Percentiles rank a stretch among this genome's conserved stretches.
phyloP scores from a whole-genome alignment of 2,797 vertebrate species.

The Lithobates sylvaticus region DNA sequence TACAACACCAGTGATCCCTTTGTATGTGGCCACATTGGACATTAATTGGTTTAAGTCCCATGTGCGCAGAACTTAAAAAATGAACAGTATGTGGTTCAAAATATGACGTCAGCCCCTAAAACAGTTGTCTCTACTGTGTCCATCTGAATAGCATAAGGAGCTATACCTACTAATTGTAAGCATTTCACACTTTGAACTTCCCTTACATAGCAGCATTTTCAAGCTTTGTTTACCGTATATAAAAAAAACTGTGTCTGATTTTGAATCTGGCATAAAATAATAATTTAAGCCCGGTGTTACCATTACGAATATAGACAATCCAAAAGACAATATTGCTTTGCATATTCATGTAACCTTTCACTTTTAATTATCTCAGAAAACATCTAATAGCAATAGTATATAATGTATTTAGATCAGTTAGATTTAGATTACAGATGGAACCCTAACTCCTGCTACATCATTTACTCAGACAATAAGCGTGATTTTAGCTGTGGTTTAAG shows the following conservation, averaged over 20 bases:
- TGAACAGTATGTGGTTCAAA: background rate
- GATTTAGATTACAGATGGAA: background rate
- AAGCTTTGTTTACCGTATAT: background rate
- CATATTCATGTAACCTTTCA: background rate
- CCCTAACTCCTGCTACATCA: too few relatives aligned
- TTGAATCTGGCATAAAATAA: background rate
- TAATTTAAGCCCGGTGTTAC: background rate
- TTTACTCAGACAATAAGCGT: background rate
- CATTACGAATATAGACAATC: background rate
- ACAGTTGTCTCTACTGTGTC: background rate
- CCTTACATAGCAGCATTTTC: background rate
- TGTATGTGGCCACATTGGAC: too few relatives aligned
- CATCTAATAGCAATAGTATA: background rate
- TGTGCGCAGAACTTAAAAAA: too few relatives aligned
- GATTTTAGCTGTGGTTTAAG: background rate
- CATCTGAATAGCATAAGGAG: background rate
- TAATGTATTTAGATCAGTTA: background rate
- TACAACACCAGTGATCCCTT: too few relatives aligned
- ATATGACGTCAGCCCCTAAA: background rate
- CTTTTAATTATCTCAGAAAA: background rate
- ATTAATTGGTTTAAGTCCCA: background rate
- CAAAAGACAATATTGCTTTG: slow-evolving; percentile 1
- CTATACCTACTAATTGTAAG: background rate
- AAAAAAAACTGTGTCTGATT: background rate
- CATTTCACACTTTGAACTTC: background rate